Evolutionary conservation across 2,888 invertebrate genomes (phyloP).

Genomic region (Vandiemenella viatica): DNA sequence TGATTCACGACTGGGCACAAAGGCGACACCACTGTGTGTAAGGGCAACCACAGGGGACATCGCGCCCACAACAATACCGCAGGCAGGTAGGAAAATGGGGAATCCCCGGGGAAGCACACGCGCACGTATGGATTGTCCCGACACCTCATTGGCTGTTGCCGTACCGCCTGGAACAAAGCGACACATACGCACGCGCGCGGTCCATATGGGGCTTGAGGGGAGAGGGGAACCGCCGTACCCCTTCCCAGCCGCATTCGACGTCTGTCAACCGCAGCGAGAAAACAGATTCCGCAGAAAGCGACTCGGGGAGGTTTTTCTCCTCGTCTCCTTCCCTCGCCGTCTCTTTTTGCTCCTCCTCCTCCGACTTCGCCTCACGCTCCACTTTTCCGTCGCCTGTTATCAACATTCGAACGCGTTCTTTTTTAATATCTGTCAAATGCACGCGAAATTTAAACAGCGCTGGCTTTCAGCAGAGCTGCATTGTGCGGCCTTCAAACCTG

Average conservation of each 20-base stretch:
- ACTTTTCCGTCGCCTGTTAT: constrained; percentile 15
- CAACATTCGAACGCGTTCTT: constrained; percentile 15
- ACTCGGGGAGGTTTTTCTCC: background rate
- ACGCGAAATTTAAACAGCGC: constrained; percentile 18
- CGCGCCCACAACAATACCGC: no score
- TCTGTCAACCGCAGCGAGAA: background rate
- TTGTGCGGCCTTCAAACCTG: constrained; percentile 15
- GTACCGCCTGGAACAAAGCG: no score
- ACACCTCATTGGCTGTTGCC: no score
- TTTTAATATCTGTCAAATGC: constrained; percentile 19
- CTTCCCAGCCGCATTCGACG: background rate
- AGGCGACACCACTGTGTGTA: no score
- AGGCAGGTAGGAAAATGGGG: no score
- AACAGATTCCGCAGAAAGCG: background rate
- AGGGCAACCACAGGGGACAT: no score
- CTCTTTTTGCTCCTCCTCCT: background rate
- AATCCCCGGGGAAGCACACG: no score
- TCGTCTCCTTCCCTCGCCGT: background rate
- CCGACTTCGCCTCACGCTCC: background rate
- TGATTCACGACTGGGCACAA: no score
- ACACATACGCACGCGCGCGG: no score
- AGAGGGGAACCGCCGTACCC: no score
- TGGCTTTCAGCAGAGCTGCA: constrained; percentile 12
- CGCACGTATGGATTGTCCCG: no score
- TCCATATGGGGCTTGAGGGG: no score